phyloP scores from a whole-genome alignment of 1,140 invertebrate genomes.

The Macrosteles quadrilineatus region DNA sequence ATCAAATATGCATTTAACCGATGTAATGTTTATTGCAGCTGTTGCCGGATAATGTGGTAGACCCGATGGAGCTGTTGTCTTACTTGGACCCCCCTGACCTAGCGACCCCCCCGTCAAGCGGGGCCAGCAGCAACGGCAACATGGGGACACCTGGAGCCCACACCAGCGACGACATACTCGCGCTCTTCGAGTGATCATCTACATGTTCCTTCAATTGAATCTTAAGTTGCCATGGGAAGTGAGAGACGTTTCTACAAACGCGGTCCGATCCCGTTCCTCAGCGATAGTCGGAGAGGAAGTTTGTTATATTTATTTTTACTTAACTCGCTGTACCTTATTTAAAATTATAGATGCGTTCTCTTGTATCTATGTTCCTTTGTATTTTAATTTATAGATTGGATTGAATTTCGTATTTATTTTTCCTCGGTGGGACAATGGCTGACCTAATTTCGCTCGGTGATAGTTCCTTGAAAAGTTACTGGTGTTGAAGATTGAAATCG shows the following conservation, averaged over 20 bases:
- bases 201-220: constrained; percentile 22
- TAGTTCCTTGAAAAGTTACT: not conserved
- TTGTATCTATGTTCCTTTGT: constrained; percentile 19
- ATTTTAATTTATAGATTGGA: constrained; percentile 23
- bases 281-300: not conserved
- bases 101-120: constrained; percentile 84
- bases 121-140: constrained; percentile 65
- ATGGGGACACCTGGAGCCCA: constrained; percentile 60
- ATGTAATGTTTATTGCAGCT: constrained; percentile 70
- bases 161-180: constrained; percentile 78
- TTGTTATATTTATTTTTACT: not conserved
- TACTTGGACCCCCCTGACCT: constrained; percentile 89
- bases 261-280: not conserved
- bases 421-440: not conserved
- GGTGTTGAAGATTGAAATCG: no score
- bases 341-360: constrained; percentile 9
- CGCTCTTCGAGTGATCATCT: constrained; percentile 78
- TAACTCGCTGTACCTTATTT: constrained; percentile 22
- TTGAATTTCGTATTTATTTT: constrained; percentile 17
- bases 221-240: constrained; percentile 18
- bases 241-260: not conserved
- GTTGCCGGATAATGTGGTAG: constrained; percentile 83
- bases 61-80: constrained; percentile 90
- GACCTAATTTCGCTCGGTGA: not conserved
- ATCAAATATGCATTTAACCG: no score